These are phyloP conservation scores for Pangasianodon hypophthalmus DNA, from an alignment of 2,113 vertebrate genomes.

Conservation along the genomic window DNA sequence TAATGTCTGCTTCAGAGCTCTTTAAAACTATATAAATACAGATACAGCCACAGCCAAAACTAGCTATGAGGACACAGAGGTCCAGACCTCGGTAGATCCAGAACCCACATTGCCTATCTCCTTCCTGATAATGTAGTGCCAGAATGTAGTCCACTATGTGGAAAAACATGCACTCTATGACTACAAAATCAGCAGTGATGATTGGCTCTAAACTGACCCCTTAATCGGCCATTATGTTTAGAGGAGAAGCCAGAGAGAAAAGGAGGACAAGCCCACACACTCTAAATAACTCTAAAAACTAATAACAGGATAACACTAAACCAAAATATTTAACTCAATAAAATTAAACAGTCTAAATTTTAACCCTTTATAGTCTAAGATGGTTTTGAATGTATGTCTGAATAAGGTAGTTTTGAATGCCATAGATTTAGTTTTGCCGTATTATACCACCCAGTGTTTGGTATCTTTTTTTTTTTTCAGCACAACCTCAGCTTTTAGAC, in stretches of 20 bases:
- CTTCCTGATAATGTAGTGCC: background rate
- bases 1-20: background rate
- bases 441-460: background rate
- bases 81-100: background rate
- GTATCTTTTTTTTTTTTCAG: background rate
- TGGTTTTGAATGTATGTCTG: too few relatives aligned
- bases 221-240: background rate
- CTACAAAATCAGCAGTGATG: background rate
- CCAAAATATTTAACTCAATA: background rate
- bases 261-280: background rate
- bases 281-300: background rate
- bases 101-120: background rate
- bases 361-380: background rate
- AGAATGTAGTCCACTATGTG: background rate
- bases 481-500: background rate
- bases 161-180: background rate
- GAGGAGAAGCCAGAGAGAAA: background rate
- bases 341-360: background rate
- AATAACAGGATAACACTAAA: background rate
- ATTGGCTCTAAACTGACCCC: background rate
- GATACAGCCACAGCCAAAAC: background rate
- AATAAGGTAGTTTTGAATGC: background rate
- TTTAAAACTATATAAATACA: background rate
- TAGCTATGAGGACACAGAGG: background rate
- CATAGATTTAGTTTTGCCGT: background rate